Evolutionary conservation across 1,140 invertebrate genomes (phyloP).

Genomic region (Pararge aegeria): DNA sequence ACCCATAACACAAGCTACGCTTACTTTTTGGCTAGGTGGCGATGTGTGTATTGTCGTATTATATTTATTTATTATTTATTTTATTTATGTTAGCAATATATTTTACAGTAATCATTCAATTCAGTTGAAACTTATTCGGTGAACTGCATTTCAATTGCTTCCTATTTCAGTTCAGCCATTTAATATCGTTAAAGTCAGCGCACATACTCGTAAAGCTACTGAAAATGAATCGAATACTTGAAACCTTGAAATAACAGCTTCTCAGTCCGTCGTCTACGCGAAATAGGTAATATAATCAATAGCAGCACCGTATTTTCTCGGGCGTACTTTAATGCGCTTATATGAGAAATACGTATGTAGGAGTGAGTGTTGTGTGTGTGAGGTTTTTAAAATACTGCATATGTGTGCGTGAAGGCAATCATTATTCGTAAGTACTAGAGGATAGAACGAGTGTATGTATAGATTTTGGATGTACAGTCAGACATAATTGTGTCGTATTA

Average conservation of each 20-base stretch:
- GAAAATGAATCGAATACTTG: neutral
- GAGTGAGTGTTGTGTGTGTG: constrained; percentile 27
- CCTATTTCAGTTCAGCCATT: neutral
- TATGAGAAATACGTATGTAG: constrained; percentile 19
- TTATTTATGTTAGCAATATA: too few relatives aligned
- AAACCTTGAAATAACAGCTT: neutral
- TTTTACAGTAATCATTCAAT: too few relatives aligned
- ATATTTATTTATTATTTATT: too few relatives aligned
- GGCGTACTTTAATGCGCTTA: constrained; percentile 28
- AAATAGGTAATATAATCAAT: neutral
- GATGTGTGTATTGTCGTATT: too few relatives aligned
- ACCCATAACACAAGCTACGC: too few relatives aligned
- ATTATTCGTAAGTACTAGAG: constrained; percentile 71
- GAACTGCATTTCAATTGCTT: neutral
- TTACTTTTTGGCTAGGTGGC: too few relatives aligned
- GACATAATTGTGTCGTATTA: neutral
- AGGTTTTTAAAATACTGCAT: constrained; percentile 16
- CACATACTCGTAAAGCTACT: neutral
- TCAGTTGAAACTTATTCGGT: too few relatives aligned
- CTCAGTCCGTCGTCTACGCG: neutral
- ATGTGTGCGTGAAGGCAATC: constrained; percentile 45
- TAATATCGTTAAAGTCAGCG: neutral
- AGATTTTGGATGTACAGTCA: constrained; percentile 45
- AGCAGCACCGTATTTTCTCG: constrained; percentile 27
- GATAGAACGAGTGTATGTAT: constrained; percentile 54